phyloP scores from a whole-genome alignment of 2,888 invertebrate genomes.

The Seira ritae region DNA sequence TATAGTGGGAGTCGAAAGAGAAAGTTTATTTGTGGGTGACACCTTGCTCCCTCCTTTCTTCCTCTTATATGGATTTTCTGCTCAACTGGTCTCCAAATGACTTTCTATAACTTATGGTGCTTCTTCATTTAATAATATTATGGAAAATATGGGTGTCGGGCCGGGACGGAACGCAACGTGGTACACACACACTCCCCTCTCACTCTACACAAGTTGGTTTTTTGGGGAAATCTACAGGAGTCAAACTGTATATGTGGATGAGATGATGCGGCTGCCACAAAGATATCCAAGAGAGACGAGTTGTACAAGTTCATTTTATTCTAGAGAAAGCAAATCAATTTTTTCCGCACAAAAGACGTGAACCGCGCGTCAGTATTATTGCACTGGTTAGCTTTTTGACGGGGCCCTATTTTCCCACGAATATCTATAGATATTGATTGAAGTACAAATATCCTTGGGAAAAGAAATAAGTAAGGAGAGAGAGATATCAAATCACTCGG shows the following conservation, averaged over 20 bases:
- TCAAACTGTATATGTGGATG: not conserved
- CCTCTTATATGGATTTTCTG: not conserved
- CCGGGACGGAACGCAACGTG: no score
- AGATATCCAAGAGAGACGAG: not conserved
- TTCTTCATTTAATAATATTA: conserved; percentile 13
- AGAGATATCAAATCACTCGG: conserved; percentile 10
- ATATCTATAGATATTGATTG: not conserved
- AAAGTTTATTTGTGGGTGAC: conserved; percentile 5
- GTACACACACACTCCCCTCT: no score
- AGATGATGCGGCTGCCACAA: not conserved
- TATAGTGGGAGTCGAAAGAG: not conserved
- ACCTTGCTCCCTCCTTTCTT: not conserved
- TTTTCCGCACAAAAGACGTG: not conserved
- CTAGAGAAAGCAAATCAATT: not conserved
- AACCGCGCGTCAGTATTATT: not conserved
- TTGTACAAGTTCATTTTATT: not conserved
- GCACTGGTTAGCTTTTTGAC: conserved; percentile 1
- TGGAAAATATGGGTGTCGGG: not conserved
- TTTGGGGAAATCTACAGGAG: no score
- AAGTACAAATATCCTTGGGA: conserved; percentile 16
- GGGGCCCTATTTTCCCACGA: not conserved
- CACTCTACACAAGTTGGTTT: no score
- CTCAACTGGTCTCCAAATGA: conserved; percentile 2
- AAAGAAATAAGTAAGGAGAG: not conserved
- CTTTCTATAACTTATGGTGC: not conserved